Evolutionary conservation across 2,113 vertebrate genomes (phyloP), one percentile per base, ranked within the genome.

Genomic region (Fulmarus glacialis): DNA sequence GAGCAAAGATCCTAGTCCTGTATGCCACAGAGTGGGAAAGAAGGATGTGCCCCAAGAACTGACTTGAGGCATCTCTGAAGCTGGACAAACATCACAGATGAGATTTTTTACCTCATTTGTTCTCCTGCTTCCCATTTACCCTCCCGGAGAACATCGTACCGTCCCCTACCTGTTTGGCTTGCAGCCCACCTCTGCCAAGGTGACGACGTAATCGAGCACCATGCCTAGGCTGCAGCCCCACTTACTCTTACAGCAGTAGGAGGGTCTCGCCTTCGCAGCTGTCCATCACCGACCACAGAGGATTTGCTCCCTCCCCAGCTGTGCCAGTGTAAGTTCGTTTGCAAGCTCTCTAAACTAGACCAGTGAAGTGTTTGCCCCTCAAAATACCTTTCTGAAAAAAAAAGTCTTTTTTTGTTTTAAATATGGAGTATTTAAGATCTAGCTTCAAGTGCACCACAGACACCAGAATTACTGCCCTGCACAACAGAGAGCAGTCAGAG

Each of bases 341-440:
- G 23, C 20, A 56, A 64, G 30, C 34, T 53, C 73, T 55, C 52
- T 66, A 36, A 87, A 59, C 6, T 32, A 70, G 8, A 84, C 9
- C 2, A 1, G 22, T 26, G 30, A 24, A 52, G 36, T 9, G 4
- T 40, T 15, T 70, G 3, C 3, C 10, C 6, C 10, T 16, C 18
- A 24, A 50, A 72, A 84, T 5, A 8, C 3, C 8, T 43, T 62
- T 42, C 9, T 30, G 29, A 3, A 14, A 13, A 32, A 79, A 34
- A 26, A 30, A 19, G 16, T 50, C 23, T 50, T 50, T 50, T 32
- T 30, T 78, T 15, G 3, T 21, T 87, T 74, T 19, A 15, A 47
- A 32, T 18, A 42, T 1, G 4, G 11, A n/a, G 1, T 24, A 70
- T 38, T 63, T 42, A 36, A 52, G 43, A 18, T 47, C 8, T 23